Evolutionary conservation across 2,888 invertebrate species (phyloP).

Genomic region (Bugulina stolonifera): DNA sequence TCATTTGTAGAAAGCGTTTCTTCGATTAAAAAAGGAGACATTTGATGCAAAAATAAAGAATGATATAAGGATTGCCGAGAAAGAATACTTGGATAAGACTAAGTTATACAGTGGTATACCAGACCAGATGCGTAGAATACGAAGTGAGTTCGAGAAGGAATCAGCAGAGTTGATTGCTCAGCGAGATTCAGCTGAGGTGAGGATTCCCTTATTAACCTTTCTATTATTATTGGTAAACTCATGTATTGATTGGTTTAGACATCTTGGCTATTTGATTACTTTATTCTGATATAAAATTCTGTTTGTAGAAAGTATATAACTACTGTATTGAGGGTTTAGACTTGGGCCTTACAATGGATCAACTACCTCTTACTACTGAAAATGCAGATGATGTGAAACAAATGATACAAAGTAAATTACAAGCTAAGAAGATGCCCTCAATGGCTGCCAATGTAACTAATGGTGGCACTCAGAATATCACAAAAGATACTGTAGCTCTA

Average conservation of each 20-base stretch:
- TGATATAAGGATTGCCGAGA: background rate
- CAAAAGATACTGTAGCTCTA: background rate
- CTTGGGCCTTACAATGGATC: background rate
- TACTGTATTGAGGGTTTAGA: background rate
- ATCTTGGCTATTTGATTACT: no score
- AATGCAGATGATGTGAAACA: background rate
- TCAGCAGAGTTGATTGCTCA: background rate
- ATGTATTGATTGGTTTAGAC: no score
- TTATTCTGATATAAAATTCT: no score
- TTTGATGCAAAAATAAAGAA: background rate
- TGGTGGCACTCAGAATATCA: background rate
- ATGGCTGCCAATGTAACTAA: background rate
- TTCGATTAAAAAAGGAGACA: background rate
- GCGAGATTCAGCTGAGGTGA: conserved; percentile 7
- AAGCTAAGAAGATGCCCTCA: background rate
- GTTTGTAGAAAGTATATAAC: conserved; percentile 4
- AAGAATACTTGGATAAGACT: background rate
- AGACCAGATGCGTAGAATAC: background rate
- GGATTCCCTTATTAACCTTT: no score
- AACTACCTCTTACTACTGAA: background rate
- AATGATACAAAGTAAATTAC: background rate
- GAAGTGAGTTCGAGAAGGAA: background rate
- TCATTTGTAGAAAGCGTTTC: conserved; percentile 17
- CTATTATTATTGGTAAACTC: no score
- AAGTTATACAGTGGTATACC: conserved; percentile 10